Conservation (phyloP, 2,888 invertebrate genomes). For the Adineta ricciae region DNA sequence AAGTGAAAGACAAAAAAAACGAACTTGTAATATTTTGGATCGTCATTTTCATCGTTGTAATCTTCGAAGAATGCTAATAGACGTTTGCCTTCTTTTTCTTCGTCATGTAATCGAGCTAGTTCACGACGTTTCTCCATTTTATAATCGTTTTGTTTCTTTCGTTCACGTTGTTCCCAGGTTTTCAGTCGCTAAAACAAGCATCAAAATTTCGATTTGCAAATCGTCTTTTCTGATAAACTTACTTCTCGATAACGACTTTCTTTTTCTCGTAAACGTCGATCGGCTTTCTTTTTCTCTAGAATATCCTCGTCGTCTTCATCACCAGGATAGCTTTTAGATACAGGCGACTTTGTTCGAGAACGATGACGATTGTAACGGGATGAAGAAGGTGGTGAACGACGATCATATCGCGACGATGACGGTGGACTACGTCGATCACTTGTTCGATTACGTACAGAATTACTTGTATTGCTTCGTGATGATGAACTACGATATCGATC, state of each 20-base stretch:
- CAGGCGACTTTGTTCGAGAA: slow-evolving; percentile 1
- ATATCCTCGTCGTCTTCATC: slow-evolving; percentile 67
- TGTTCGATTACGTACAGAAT: background rate
- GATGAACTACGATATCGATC: slow-evolving; percentile 10
- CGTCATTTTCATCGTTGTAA: slow-evolving; percentile 94
- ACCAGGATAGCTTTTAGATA: slow-evolving; percentile 40
- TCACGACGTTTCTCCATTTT: slow-evolving; percentile 71
- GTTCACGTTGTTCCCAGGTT: slow-evolving; percentile 49
- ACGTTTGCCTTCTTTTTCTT: slow-evolving; percentile 75
- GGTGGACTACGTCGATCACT: background rate
- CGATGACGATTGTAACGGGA: background rate
- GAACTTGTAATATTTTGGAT: slow-evolving; percentile 83
- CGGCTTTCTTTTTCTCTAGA: slow-evolving; percentile 53
- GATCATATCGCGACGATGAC: background rate
- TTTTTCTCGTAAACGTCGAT: slow-evolving; percentile 40
- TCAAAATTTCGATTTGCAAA: too few relatives aligned
- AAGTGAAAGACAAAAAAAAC: too few relatives aligned
- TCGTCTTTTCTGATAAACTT: slow-evolving; percentile 33
- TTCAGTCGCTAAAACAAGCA: slow-evolving; percentile 38
- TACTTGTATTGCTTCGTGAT: background rate
- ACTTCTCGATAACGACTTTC: slow-evolving; percentile 51
- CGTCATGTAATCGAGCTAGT: slow-evolving; percentile 70
- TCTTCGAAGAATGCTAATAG: slow-evolving; percentile 95
- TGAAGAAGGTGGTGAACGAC: background rate
- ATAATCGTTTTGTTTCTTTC: slow-evolving; percentile 43